These are phyloP conservation scores for Stegodyphus dumicola DNA, from an alignment of 1,140 invertebrate genomes.

Conservation along the genomic window DNA sequence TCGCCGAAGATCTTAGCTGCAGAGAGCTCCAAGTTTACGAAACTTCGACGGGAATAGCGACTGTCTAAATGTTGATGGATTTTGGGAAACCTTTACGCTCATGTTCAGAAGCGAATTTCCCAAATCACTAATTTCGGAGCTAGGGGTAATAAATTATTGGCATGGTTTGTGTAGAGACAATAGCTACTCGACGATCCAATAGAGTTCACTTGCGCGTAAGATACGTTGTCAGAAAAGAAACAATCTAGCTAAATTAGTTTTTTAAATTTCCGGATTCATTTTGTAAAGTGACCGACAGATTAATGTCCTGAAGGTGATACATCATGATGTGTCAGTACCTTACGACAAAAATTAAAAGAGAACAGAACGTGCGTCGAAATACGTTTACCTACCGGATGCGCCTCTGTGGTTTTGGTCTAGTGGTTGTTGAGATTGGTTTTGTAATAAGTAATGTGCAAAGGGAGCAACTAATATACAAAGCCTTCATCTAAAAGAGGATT, in stretches of 20 bases:
- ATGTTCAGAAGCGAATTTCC: conserved; percentile 39
- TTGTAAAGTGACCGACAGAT: conserved; percentile 51
- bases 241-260: conserved; percentile 45
- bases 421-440: conserved; percentile 22
- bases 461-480: background rate
- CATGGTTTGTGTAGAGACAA: conserved; percentile 31
- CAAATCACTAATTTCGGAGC: conserved; percentile 33
- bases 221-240: conserved; percentile 25
- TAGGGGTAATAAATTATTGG: conserved; percentile 58
- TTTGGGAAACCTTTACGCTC: conserved; percentile 20
- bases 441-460: conserved; percentile 1
- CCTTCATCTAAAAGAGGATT: too few relatives aligned
- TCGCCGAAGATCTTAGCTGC: too few relatives aligned
- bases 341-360: conserved; percentile 44
- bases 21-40: conserved; percentile 24
- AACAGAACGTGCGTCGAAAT: conserved; percentile 30
- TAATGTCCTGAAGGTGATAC: conserved; percentile 54
- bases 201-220: conserved; percentile 3
- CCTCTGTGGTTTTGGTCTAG: conserved; percentile 47
- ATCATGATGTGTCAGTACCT: conserved; percentile 47
- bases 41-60: conserved; percentile 17
- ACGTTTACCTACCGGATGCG: conserved; percentile 43
- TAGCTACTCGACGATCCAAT: background rate
- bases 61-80: conserved; percentile 53
- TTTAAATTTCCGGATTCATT: conserved; percentile 59